phyloP scores from a whole-genome alignment of 64 coral and sea anemone genomes.

The Stichodactyla mertensii region DNA sequence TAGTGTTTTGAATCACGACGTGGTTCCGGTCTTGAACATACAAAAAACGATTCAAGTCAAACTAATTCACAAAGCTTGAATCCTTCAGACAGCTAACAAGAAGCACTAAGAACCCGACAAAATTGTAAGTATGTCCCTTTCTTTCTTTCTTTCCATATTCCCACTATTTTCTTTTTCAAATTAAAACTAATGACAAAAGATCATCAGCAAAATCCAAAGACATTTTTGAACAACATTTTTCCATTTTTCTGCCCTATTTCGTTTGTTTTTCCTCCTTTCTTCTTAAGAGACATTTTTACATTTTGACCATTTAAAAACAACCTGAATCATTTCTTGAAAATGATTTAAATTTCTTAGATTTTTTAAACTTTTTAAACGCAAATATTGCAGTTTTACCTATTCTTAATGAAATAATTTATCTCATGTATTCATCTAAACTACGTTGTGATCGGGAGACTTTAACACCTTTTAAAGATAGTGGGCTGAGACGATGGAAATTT shows the following conservation, averaged over 20 bases:
- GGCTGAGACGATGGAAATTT: background rate
- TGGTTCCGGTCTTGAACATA: slow-evolving; percentile 5
- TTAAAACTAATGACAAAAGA: too few relatives aligned
- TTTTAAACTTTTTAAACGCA: background rate
- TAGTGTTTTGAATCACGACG: background rate
- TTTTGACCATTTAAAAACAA: too few relatives aligned
- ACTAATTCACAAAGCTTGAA: background rate
- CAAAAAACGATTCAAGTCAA: background rate
- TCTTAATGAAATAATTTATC: background rate
- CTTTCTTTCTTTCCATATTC: background rate
- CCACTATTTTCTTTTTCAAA: too few relatives aligned
- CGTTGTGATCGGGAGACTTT: background rate
- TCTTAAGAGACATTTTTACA: too few relatives aligned
- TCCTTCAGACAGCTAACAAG: background rate
- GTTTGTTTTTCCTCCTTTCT: too few relatives aligned
- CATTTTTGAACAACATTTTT: too few relatives aligned
- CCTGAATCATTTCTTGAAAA: too few relatives aligned
- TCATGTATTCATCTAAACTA: background rate
- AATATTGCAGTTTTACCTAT: background rate
- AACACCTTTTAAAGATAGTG: background rate
- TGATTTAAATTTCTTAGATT: too few relatives aligned
- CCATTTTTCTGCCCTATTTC: too few relatives aligned
- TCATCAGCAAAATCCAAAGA: too few relatives aligned
- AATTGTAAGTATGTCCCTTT: background rate
- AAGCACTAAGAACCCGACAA: background rate